phyloP scores from a whole-genome alignment of 2,113 vertebrate genomes.

The Benitochromis conjunctus region DNA sequence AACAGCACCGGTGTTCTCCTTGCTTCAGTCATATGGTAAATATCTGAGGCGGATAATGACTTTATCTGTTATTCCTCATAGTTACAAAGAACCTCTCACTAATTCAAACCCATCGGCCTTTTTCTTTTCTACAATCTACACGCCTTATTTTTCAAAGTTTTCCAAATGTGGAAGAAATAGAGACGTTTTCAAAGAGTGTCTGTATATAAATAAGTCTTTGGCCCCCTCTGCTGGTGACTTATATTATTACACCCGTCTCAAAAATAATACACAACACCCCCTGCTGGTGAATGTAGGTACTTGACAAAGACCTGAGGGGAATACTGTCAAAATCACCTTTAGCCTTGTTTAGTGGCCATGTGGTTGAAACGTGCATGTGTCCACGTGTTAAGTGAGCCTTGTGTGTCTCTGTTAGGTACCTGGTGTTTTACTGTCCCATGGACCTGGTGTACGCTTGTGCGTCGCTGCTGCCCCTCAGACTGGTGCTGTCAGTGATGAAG shows the following conservation, averaged over 20 bases:
- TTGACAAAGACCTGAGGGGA: neutral
- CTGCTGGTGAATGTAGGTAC: conserved; percentile 22
- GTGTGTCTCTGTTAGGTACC: conserved; percentile 78
- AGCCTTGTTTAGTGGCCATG: neutral
- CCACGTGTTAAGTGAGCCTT: neutral
- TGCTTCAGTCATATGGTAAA: conserved; percentile 92
- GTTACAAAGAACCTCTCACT: too few species aligned
- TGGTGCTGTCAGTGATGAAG: conserved; percentile 89
- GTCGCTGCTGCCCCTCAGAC: conserved; percentile 78
- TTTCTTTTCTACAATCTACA: too few species aligned
- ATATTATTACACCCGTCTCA: conserved; percentile 4
- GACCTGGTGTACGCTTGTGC: conserved; percentile 80
- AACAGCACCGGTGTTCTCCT: conserved; percentile 83
- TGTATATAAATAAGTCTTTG: neutral
- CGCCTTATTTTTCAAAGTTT: too few species aligned
- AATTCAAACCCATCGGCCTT: too few species aligned
- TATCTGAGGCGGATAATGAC: too few species aligned
- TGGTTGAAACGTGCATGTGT: neutral
- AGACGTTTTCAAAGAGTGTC: neutral
- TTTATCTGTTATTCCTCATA: too few species aligned
- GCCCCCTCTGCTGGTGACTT: conserved; percentile 27
- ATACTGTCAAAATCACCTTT: neutral
- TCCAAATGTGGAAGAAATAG: neutral
- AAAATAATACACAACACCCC: conserved; percentile 2
- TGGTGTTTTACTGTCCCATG: conserved; percentile 89